A percentile compares a stretch with the other conserved stretches of the same genome.
Evolutionary conservation across 2,888 invertebrate species (phyloP).

Genomic region (Acanthoscelides obtectus): DNA sequence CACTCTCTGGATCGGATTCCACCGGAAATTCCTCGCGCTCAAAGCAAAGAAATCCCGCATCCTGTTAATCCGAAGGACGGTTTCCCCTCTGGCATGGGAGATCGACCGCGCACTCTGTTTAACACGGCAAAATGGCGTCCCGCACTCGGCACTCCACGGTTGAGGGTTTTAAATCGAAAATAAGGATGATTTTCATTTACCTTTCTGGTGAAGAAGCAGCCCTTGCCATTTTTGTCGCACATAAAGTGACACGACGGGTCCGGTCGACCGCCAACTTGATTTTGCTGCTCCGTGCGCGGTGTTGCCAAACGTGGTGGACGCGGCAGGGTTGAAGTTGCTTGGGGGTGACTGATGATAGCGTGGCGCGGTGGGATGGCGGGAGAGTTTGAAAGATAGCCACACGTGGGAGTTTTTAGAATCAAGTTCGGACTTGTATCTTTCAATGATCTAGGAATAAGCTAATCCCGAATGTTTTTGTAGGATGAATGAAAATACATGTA

Average conservation of each 20-base stretch:
- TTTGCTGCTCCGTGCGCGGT: constrained; percentile 25
- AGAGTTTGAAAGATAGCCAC: background rate
- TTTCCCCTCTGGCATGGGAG: background rate
- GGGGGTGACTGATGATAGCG: background rate
- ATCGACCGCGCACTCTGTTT: constrained; percentile 11
- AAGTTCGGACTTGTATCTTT: too few species aligned
- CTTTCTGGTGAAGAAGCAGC: constrained; percentile 65
- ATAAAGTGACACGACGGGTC: constrained; percentile 48
- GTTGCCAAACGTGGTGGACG: background rate
- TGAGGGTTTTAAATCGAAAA: constrained; percentile 11
- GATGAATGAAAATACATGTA: too few species aligned
- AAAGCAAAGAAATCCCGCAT: background rate
- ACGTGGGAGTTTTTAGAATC: background rate
- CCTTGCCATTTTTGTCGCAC: constrained; percentile 69
- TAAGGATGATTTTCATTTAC: constrained; percentile 41
- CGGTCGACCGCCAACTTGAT: constrained; percentile 36
- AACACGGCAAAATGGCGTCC: constrained; percentile 14
- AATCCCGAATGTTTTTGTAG: too few species aligned
- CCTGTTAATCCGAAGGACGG: background rate
- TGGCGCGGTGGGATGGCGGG: background rate
- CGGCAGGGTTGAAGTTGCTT: background rate
- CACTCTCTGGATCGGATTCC: background rate
- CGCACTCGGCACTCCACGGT: constrained; percentile 9
- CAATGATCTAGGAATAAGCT: too few species aligned
- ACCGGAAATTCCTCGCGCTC: background rate